These are phyloP conservation scores for Rhabdornis inornatus DNA, from an alignment of 2,113 vertebrate species.

Conservation along the genomic window DNA sequence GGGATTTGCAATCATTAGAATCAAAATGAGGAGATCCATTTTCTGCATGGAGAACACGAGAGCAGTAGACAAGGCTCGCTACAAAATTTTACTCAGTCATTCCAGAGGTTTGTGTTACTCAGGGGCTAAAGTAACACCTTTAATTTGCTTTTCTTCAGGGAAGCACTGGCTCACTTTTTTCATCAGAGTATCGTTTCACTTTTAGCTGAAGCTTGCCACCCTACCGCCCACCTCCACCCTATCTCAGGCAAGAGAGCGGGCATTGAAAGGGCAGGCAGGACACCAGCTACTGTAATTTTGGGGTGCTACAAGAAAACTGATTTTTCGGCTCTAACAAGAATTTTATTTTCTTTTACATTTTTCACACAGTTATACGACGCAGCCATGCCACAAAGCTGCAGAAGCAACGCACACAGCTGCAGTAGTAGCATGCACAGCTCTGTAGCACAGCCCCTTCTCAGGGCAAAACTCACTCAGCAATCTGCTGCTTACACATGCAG, in stretches of 20 bases:
- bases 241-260: neutral
- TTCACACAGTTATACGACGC: neutral
- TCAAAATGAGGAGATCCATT: neutral
- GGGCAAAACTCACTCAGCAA: neutral
- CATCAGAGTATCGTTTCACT: neutral
- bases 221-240: too few relatives aligned
- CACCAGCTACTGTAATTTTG: neutral
- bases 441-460: neutral
- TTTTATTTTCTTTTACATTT: neutral
- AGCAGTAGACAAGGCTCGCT: fast-evolving
- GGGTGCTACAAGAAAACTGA: neutral
- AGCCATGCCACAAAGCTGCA: neutral
- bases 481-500: neutral
- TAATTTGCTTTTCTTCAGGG: neutral
- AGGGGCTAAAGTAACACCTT: neutral
- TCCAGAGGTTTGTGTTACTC: neutral
- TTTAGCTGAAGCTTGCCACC: neutral
- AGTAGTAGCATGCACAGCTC: neutral
- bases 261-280: neutral
- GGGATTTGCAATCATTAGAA: neutral
- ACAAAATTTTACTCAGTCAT: neutral
- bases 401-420: neutral
- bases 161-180: neutral
- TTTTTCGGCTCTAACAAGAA: neutral
- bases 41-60: neutral